Conservation (phyloP, 2,797 vertebrate species). For the Pseudocheirus occidentalis region DNA sequence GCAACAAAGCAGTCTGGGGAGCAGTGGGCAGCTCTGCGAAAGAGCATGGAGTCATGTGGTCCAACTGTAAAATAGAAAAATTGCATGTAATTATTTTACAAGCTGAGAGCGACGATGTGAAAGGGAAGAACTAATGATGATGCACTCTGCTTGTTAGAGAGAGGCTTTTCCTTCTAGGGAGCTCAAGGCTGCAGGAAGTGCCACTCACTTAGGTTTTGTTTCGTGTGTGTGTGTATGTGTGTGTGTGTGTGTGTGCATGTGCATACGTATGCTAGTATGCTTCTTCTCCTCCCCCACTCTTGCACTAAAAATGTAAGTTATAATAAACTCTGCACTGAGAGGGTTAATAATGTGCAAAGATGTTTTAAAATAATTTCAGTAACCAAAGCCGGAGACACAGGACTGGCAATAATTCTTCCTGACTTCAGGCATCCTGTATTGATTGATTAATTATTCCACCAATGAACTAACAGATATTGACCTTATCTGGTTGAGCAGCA, state of each 20-base stretch:
- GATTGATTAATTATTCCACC: slow-evolving; percentile 99
- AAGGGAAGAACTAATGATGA: slow-evolving; percentile 86
- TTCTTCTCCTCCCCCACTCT: slow-evolving; percentile 26
- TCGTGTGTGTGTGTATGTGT: background rate
- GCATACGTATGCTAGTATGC: background rate
- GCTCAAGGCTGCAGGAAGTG: slow-evolving; percentile 83
- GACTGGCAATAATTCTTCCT: slow-evolving; percentile 83
- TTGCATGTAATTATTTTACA: slow-evolving; percentile 87
- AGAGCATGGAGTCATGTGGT: slow-evolving; percentile 85
- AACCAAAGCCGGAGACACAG: slow-evolving; percentile 78
- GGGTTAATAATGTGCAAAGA: slow-evolving; percentile 82
- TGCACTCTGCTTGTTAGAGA: slow-evolving; percentile 87
- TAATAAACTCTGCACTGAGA: slow-evolving; percentile 79
- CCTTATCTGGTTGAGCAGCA: slow-evolving; percentile 91
- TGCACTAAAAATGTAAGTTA: slow-evolving; percentile 65
- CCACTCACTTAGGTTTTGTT: slow-evolving; percentile 69
- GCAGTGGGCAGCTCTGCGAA: slow-evolving; percentile 72
- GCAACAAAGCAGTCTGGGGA: slow-evolving; percentile 68
- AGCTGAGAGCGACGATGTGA: slow-evolving; percentile 83
- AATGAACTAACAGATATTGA: slow-evolving; percentile 99
- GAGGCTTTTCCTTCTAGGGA: slow-evolving; percentile 83
- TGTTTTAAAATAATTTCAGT: slow-evolving; percentile 81
- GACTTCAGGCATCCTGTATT: slow-evolving; percentile 90
- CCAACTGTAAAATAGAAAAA: slow-evolving; percentile 88
- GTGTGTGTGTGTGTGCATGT: background rate